Evolutionary conservation across 2,113 vertebrate species (phyloP).

Genomic region (Malurus elegans): DNA sequence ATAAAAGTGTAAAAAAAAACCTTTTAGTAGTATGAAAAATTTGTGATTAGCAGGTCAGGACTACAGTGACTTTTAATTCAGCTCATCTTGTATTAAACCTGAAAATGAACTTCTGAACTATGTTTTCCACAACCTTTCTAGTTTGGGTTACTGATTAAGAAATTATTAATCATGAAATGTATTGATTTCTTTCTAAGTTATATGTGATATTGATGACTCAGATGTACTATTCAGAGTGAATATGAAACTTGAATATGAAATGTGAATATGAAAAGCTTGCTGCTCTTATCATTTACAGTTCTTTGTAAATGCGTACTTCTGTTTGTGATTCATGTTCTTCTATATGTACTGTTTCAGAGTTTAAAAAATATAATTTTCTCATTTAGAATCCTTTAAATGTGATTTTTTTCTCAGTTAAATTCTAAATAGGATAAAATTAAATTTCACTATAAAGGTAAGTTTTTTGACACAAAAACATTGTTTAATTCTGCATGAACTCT

Average conservation of each 20-base stretch:
- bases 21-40: constrained; percentile 45
- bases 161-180: neutral
- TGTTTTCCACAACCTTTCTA: neutral
- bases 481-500: neutral
- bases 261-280: neutral
- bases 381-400: neutral
- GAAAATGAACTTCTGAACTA: constrained; percentile 20
- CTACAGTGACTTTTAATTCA: constrained; percentile 53
- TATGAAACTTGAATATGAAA: too few species aligned
- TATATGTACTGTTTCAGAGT: neutral
- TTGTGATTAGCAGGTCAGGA: constrained; percentile 41
- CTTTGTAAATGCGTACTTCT: neutral
- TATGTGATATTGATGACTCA: neutral
- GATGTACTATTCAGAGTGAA: neutral
- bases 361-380: neutral
- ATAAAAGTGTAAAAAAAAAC: constrained; percentile 55
- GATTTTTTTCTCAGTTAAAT: neutral
- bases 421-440: neutral
- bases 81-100: neutral
- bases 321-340: neutral
- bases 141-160: neutral
- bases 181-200: neutral
- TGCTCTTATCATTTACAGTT: neutral
- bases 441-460: neutral
- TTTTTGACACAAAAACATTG: neutral